Conservation (phyloP, 1,140 invertebrate genomes). For the Littorina saxatilis region DNA sequence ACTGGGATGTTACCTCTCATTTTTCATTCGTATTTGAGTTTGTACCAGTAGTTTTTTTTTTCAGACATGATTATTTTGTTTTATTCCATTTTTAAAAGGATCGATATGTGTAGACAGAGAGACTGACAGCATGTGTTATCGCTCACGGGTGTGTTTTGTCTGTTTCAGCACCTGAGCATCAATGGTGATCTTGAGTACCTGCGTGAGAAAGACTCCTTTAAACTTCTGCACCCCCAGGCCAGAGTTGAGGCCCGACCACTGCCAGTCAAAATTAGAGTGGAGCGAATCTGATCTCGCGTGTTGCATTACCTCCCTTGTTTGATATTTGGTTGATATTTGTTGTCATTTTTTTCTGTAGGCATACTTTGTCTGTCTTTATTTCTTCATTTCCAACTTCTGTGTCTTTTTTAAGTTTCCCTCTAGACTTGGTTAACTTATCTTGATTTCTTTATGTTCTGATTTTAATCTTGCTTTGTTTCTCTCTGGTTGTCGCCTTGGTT, state of each 20-base stretch:
- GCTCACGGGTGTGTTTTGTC: too few relatives aligned
- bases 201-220: slow-evolving; percentile 53
- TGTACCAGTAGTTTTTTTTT: too few relatives aligned
- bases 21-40: too few relatives aligned
- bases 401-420: neutral
- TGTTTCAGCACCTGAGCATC: slow-evolving; percentile 70
- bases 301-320: too few relatives aligned
- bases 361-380: neutral
- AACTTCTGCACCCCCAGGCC: slow-evolving; percentile 60
- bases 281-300: slow-evolving; percentile 46
- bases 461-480: too few relatives aligned
- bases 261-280: slow-evolving; percentile 61
- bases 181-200: slow-evolving; percentile 68
- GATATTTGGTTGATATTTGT: too few relatives aligned
- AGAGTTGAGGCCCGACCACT: slow-evolving; percentile 58
- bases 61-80: too few relatives aligned
- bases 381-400: neutral
- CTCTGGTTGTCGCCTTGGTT: neutral
- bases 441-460: neutral
- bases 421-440: neutral
- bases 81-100: too few relatives aligned
- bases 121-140: too few relatives aligned
- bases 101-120: too few relatives aligned
- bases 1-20: too few relatives aligned
- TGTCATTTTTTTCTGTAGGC: neutral